phyloP scores from a whole-genome alignment of 2,113 vertebrate species.

The Anhinga anhinga region DNA sequence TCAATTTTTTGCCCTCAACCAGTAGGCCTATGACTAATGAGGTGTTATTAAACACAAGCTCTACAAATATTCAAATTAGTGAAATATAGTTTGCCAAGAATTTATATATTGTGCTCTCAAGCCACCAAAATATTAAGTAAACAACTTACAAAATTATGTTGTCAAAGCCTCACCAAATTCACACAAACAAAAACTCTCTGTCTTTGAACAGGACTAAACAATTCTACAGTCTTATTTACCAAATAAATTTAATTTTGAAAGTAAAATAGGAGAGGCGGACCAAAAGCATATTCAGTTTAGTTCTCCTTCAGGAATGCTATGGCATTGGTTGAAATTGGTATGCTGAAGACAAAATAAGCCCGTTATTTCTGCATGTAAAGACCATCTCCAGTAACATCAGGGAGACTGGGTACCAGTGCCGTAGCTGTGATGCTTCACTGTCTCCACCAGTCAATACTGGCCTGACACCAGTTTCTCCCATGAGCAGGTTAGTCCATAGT shows the following conservation, averaged over 20 bases:
- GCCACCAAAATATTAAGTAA: background rate
- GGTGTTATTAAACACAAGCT: background rate
- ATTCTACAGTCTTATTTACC: background rate
- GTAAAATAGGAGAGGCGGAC: background rate
- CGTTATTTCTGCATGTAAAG: background rate
- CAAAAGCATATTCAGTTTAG: background rate
- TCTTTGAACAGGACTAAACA: background rate
- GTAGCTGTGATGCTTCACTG: background rate
- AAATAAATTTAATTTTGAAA: background rate
- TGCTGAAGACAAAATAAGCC: background rate
- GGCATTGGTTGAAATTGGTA: background rate
- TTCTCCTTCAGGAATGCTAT: background rate
- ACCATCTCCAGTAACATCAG: background rate
- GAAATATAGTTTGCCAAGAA: background rate
- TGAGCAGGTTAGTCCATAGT: background rate
- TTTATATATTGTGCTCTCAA: background rate
- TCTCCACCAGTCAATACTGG: accelerated
- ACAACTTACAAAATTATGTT: background rate
- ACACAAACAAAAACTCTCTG: background rate
- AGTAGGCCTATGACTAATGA: background rate
- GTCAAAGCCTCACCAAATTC: background rate
- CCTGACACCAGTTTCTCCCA: background rate
- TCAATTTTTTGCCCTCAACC: background rate
- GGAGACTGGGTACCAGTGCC: background rate
- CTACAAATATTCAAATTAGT: background rate